Evolutionary conservation across 2,797 vertebrate species (phyloP), one percentile per base, ranked within the genome.

Genomic region (Anomalospiza imberbis): DNA sequence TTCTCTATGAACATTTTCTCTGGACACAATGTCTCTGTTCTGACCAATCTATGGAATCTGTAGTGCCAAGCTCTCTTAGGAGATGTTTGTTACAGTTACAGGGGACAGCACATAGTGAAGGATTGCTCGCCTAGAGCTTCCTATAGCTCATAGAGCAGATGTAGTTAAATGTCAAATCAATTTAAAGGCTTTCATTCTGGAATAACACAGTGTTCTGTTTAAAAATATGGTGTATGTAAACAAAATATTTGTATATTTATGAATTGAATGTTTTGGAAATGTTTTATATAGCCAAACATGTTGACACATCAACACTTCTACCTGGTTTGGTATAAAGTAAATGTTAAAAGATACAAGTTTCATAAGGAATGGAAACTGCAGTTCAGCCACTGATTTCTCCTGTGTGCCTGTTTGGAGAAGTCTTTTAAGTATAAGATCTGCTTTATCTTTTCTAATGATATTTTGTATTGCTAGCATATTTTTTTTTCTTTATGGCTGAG

Each of bases 171-270:
- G 93, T 80, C 85, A 93, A 50, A 83, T 85, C 53, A 71, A 68
- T 93, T 75, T 80, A 75, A 75, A 81, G 86, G 40, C 84, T 83
- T 89, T 92, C 61, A 40, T 92, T 92, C 48, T 40, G 54, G 40
- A 88, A 58, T 77, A 74, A n/a, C 25, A 51, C 40, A 55, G 32
- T 48, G 54, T 80, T 94, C 75, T 88, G 86, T 87, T 95, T 91
- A 82, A 76, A 94, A 93, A 85, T 85, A 48, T 6, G 47, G 66
- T 65, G 17, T 76, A 57, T 73, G 9, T 65, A 92, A 93, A 95
- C 81, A 95, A 95, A 96, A 87, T 89, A 62, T 93, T 96, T 92
- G 63, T 91, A 1, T 87, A 26, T 82, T 85, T 96, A 82, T 47
- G 40, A 77, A 48, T 31, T 8, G 13, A 80, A 83, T 86, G 70